These are phyloP conservation scores for Anastrepha obliqua DNA, from an alignment of 1,140 invertebrate genomes.

Conservation along the genomic window DNA sequence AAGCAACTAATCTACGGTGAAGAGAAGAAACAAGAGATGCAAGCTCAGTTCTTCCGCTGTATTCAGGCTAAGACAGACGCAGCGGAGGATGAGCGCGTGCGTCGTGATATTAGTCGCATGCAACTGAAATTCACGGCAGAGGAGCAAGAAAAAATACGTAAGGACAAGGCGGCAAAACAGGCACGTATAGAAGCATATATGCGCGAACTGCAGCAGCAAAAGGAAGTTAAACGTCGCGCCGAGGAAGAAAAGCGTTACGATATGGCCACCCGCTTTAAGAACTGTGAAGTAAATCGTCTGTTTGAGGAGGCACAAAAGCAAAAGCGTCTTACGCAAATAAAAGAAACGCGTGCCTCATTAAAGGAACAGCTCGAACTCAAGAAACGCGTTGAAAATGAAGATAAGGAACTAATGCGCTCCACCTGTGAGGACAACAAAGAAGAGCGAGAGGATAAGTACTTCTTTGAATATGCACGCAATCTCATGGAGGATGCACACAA, in stretches of 20 bases:
- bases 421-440: neutral
- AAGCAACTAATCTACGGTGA: neutral
- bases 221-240: conserved; percentile 54
- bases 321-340: conserved; percentile 2
- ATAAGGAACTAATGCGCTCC: neutral
- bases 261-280: conserved; percentile 58
- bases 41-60: conserved; percentile 56
- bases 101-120: conserved; percentile 62
- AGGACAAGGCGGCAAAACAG: conserved; percentile 58
- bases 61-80: conserved; percentile 33
- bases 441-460: conserved; percentile 63
- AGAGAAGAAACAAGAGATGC: conserved; percentile 58
- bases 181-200: conserved; percentile 61
- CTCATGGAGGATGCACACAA: conserved; percentile 66
- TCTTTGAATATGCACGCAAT: conserved; percentile 70
- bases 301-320: conserved; percentile 53
- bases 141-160: conserved; percentile 60
- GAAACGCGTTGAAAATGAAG: conserved; percentile 6
- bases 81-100: conserved; percentile 50
- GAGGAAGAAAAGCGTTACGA: conserved; percentile 59
- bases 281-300: conserved; percentile 54
- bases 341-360: conserved; percentile 29
- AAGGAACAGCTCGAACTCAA: conserved; percentile 54
- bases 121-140: conserved; percentile 66
- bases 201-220: conserved; percentile 61